Conservation (phyloP, 1,140 invertebrate genomes). For the Drosophila seguyi region DNA sequence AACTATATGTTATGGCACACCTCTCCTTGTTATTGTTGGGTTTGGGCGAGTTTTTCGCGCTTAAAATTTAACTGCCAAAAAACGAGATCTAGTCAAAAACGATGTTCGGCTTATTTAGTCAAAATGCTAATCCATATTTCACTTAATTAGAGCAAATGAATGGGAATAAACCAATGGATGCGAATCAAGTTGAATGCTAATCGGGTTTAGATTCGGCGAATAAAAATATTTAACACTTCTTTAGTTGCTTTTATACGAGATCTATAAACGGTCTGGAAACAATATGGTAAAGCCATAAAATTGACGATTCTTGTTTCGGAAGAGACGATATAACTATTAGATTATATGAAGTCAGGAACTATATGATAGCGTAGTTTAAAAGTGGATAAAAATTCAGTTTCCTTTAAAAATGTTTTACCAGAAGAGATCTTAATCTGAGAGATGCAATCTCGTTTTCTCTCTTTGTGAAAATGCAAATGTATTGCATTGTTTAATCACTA, state of each 20-base stretch:
- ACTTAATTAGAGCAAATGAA: constrained; percentile 17
- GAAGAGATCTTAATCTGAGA: too few relatives aligned
- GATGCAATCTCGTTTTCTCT: constrained; percentile 1
- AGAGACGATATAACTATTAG: neutral
- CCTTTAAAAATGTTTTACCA: neutral
- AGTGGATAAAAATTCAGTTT: neutral
- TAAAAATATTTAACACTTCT: constrained; percentile 12
- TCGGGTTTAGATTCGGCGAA: neutral
- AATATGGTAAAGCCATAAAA: neutral
- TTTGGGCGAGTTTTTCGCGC: neutral
- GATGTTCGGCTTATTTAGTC: constrained; percentile 7
- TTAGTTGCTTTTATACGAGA: constrained; percentile 13
- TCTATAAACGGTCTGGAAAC: constrained; percentile 16
- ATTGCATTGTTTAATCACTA: too few relatives aligned
- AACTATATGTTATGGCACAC: neutral
- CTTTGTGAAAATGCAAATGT: constrained; percentile 12
- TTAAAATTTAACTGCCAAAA: neutral
- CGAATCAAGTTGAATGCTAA: constrained; percentile 16
- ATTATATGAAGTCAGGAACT: neutral
- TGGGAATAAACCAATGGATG: constrained; percentile 11
- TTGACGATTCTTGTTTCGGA: constrained; percentile 4
- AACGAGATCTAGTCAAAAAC: constrained; percentile 4
- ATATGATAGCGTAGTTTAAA: neutral
- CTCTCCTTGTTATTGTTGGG: neutral
- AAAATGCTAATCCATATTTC: constrained; percentile 12